Percentiles rank a stretch among this genome's conserved stretches.
phyloP scores from a whole-genome alignment of 2,797 vertebrate genomes.

The Enteromius treurensis region DNA sequence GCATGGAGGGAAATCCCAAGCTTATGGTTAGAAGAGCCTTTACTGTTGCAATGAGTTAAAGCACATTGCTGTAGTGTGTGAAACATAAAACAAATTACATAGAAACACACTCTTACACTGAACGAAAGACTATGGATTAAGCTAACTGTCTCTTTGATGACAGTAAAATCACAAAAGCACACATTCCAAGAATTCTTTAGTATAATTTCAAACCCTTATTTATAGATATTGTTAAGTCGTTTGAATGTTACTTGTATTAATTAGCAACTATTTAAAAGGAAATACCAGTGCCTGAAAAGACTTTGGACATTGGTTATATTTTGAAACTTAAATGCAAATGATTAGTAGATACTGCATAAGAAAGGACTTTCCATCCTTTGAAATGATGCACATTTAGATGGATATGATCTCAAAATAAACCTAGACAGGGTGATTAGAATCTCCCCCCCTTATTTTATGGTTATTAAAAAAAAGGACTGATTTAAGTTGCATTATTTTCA shows the following conservation, averaged over 20 bases:
- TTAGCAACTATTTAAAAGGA: background rate
- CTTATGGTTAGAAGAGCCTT: slow-evolving; percentile 55
- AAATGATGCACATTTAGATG: background rate
- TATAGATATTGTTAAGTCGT: background rate
- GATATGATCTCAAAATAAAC: background rate
- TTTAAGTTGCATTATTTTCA: background rate
- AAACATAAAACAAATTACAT: background rate
- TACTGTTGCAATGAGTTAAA: slow-evolving; percentile 44
- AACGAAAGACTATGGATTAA: background rate
- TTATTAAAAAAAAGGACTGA: background rate
- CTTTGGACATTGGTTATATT: background rate
- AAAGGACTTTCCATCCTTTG: background rate
- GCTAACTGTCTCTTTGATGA: background rate
- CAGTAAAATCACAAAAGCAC: background rate
- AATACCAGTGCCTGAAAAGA: background rate
- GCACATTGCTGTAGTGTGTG: slow-evolving; percentile 20
- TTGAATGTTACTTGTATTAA: background rate
- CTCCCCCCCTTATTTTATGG: background rate
- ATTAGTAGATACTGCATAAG: background rate
- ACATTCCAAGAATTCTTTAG: slow-evolving; percentile 3
- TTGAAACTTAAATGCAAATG: background rate
- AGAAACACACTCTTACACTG: background rate
- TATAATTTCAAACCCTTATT: background rate
- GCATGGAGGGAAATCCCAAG: slow-evolving; percentile 57
- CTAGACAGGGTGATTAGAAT: background rate